Evolutionary conservation across 1,140 invertebrate species (phyloP).

Genomic region (Solenopsis invicta): DNA sequence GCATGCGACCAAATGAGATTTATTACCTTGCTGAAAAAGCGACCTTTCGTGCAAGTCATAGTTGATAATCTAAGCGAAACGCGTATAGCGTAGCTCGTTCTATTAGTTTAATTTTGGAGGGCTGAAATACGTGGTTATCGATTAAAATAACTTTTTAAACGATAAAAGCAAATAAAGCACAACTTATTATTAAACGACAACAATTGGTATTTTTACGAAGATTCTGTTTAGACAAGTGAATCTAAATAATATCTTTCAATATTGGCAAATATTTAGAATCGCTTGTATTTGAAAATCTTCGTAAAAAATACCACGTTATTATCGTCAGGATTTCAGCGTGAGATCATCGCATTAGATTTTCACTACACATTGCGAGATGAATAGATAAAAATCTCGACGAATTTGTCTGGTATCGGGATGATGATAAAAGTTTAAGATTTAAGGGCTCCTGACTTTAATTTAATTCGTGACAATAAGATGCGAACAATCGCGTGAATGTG

Average conservation of each 20-base stretch:
- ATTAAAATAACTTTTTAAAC: not conserved
- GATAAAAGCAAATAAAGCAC: not conserved
- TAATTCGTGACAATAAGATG: slow-evolving; percentile 63
- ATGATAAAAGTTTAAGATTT: not conserved
- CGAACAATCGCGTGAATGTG: slow-evolving; percentile 56
- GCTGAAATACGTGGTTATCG: slow-evolving; percentile 6
- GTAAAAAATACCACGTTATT: not conserved
- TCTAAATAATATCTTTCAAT: too few relatives aligned
- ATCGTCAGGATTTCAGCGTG: not conserved
- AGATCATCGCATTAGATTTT: not conserved
- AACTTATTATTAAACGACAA: slow-evolving; percentile 11
- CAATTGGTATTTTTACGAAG: too few relatives aligned
- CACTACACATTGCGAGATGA: not conserved
- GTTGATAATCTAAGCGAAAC: slow-evolving; percentile 31
- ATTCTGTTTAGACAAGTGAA: too few relatives aligned
- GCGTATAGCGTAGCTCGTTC: slow-evolving; percentile 5
- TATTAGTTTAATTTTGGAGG: slow-evolving; percentile 38
- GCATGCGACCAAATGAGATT: slow-evolving; percentile 43
- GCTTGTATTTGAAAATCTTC: not conserved
- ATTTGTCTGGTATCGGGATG: not conserved
- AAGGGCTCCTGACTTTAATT: not conserved
- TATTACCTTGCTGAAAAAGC: slow-evolving; percentile 31
- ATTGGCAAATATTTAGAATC: not conserved
- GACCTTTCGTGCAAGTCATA: slow-evolving; percentile 12
- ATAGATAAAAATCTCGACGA: not conserved